Base-by-base conservation (phyloP, 2,888 invertebrate species). In the Omphaloscelis lunosa region DNA sequence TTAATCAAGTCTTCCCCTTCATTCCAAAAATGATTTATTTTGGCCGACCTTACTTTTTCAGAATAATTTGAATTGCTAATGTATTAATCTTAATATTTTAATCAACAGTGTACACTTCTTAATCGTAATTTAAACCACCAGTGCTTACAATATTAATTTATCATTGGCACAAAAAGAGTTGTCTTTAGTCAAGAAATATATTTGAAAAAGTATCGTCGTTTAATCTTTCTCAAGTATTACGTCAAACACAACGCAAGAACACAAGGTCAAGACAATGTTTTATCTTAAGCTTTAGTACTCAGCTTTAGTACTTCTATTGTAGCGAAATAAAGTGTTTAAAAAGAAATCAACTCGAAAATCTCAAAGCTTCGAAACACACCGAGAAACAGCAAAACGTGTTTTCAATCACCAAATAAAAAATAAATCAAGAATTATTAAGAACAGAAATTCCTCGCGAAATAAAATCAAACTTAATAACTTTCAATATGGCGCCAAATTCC, bases 401-500 rank as follows among this genome's bases (percentile, higher is more conserved):
- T 84, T 75, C 80, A 80, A 80, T 83, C 66, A 75, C 72, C 39
- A 84, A 84, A 83, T 69, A 59, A 72, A 83, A 74, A 75, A 82
- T 75, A 73, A 80, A 84, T 78, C 62, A 75, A 79, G 78, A 80
- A 83, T 83, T 77, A 82, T 83, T 86, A 82, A 61, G 80, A 85
- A 82, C 81, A 86, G 71, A 87, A 86, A 85, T 79, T 81, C 67
- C 71, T 78, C 68, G 63, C 59, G 75, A 77, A 86, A 84, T 86
- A 83, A 83, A 86, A 81, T 86, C 83, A 77, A 81, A 93, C 90
- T 93, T 94, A 95, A 94, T 95, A 95, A 93, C 91, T 90, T 89
- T 90, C 94, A 94, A 94, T 92, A 93, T 94, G 94, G 93, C 91
- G 93, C 89, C 90, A 90, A 92, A 91, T 92, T 93, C 91, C 93